Percentiles rank a stretch among this genome's conserved stretches.
Conservation (phyloP, 1,140 invertebrate genomes). For the Ceratina australensis region DNA sequence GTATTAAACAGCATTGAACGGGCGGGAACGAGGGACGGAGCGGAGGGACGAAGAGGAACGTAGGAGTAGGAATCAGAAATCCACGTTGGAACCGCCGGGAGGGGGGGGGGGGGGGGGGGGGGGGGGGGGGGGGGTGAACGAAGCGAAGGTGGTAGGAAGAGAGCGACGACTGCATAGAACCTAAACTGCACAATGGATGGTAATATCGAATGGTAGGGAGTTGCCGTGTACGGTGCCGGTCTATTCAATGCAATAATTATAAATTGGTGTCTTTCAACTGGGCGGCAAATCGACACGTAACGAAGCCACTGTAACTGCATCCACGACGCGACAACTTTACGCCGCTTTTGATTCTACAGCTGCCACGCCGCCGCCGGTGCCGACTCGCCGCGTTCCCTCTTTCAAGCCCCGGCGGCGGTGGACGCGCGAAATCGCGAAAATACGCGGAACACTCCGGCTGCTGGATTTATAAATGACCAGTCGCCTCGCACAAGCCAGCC, state of each 20-base stretch:
- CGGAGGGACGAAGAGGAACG: neutral
- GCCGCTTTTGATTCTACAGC: slow-evolving; percentile 35
- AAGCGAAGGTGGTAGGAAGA: slow-evolving; percentile 33
- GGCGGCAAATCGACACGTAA: slow-evolving; percentile 47
- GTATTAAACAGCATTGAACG: slow-evolving; percentile 39
- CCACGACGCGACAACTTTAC: slow-evolving; percentile 41
- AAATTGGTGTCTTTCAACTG: slow-evolving; percentile 74
- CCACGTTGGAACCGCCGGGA: slow-evolving; percentile 1
- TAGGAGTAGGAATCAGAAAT: slow-evolving; percentile 7
- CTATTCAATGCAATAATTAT: slow-evolving; percentile 74
- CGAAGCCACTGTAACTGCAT: slow-evolving; percentile 51
- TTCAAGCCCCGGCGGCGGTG: neutral
- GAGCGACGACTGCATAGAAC: slow-evolving; percentile 54
- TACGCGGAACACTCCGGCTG: slow-evolving; percentile 4
- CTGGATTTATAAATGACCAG: slow-evolving; percentile 35
- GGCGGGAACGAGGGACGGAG: neutral
- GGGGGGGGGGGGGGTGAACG: neutral
- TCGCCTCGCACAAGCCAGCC: slow-evolving; percentile 8
- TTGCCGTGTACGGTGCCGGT: slow-evolving; percentile 56
- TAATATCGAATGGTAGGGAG: slow-evolving; percentile 71
- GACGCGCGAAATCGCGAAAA: slow-evolving; percentile 38
- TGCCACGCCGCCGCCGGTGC: neutral
- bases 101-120: neutral
- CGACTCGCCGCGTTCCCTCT: neutral
- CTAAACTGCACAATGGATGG: slow-evolving; percentile 70